Conservation (phyloP, 2,888 invertebrate genomes). For the Ichneumoninae sp. region DNA sequence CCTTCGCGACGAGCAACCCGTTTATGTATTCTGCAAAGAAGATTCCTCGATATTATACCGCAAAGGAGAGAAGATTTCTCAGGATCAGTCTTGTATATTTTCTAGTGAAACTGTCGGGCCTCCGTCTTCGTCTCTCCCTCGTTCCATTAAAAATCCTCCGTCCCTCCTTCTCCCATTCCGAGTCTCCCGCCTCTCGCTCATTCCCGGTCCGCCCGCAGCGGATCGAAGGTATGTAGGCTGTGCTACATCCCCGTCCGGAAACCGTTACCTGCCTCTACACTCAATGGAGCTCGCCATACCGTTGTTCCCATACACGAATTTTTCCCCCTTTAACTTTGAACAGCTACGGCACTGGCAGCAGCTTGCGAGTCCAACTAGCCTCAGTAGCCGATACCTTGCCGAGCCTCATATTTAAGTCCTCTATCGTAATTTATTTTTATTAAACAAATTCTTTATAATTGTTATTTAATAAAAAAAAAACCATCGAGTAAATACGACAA, state of each 20-base stretch:
- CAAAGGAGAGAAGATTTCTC: constrained; percentile 16
- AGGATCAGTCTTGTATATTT: constrained; percentile 18
- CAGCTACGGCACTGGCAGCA: constrained; percentile 14
- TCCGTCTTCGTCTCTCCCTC: constrained; percentile 29
- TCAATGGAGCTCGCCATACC: constrained; percentile 81
- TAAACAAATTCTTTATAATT: no score
- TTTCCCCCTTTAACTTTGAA: constrained; percentile 73
- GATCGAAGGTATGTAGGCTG: constrained; percentile 83
- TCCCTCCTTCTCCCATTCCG: constrained; percentile 65
- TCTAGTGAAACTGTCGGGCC: constrained; percentile 43
- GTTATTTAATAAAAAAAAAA: no score
- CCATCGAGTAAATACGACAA: no score
- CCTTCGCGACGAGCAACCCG: background rate
- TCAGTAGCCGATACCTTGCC: constrained; percentile 10
- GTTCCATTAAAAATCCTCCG: constrained; percentile 16
- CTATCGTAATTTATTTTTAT: no score
- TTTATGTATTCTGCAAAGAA: background rate
- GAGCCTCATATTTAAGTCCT: constrained; percentile 3
- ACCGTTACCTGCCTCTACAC: constrained; percentile 82
- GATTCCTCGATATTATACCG: background rate
- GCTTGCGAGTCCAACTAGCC: constrained; percentile 6
- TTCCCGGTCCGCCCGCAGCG: constrained; percentile 56
- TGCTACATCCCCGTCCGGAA: constrained; percentile 83
- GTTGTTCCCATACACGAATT: constrained; percentile 82
- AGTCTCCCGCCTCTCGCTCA: constrained; percentile 62